Base-by-base conservation (phyloP, 2,888 invertebrate genomes). In the Acleris laterana region DNA sequence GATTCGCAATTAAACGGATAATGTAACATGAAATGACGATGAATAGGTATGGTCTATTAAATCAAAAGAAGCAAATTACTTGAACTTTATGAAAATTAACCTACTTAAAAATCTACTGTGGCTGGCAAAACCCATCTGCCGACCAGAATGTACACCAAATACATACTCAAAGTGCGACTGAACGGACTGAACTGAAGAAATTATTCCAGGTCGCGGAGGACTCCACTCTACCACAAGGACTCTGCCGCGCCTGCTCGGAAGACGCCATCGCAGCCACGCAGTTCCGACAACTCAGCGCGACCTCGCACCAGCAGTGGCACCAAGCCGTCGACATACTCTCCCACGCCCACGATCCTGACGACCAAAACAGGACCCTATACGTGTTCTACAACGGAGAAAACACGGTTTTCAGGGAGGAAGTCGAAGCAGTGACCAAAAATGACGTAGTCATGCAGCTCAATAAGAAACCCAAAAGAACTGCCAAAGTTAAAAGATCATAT, bases 201-300 rank as follows among this genome's bases (percentile, higher is more conserved):
- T 90, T 78, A 82, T 92, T 92, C 88, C 91, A 92, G 91, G 83
- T 92, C 75, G 82, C 76, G 74, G 78, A 83, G 71, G 85, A 84
- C 70, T 63, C 73, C 19, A 81, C 73, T 7, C 75, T 90, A 69
- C 91, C 91, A 58, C 71, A 74, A 46, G 83, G 86, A 28, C 71
- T 85, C 53, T 92, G 91, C 83, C 71, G 77, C 68, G 62, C 62
- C 58, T 92, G 91, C 77, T 77, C 77, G 17, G 78, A 82, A 59
- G 82, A 79, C 64, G 75, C 82, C 60, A 50, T 85, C 44, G 74
- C 79, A 0, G 84, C 87, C 2, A 71, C 77, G 38, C 74, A 74
- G 65, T 88, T 90, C 80, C 77, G 72, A 57, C 78, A 80, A 44
- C 77, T 88, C 48, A 84, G 82, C 75, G 68, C 70, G 20, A 74